phyloP scores from a whole-genome alignment of 2,113 vertebrate genomes.

The Dendropsophus ebraccatus region DNA sequence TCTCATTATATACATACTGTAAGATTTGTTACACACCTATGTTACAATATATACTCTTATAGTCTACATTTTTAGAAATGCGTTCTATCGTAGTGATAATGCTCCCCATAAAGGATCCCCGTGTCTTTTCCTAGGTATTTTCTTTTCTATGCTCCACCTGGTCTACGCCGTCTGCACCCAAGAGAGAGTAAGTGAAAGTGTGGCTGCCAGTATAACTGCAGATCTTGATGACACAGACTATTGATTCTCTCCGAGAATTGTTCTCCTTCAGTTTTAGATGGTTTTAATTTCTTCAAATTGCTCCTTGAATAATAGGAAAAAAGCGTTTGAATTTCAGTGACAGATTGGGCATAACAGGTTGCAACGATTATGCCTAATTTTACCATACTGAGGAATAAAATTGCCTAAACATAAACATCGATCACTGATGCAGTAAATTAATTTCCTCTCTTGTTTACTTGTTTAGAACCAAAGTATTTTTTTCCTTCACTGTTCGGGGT shows the following conservation, averaged over 20 bases:
- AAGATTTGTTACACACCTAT: background rate
- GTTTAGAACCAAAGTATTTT: slow-evolving; percentile 72
- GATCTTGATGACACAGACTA: slow-evolving; percentile 73
- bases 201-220: slow-evolving; percentile 29
- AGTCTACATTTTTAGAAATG: background rate
- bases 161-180: background rate
- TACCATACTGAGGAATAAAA: slow-evolving; percentile 87
- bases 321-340: slow-evolving; percentile 83
- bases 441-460: slow-evolving; percentile 83
- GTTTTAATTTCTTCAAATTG: slow-evolving; percentile 81
- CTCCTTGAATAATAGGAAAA: slow-evolving; percentile 85
- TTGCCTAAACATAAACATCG: slow-evolving; percentile 87
- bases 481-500: slow-evolving; percentile 31
- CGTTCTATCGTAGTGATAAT: background rate
- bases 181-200: background rate
- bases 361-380: slow-evolving; percentile 86
- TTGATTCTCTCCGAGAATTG: slow-evolving; percentile 76
- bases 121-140: background rate
- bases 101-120: background rate
- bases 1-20: background rate
- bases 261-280: slow-evolving; percentile 80
- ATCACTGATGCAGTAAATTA: slow-evolving; percentile 88
- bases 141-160: background rate
- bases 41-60: background rate
- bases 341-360: slow-evolving; percentile 86